These are phyloP conservation scores for Rhineura floridana DNA, from an alignment of 2,113 vertebrate species.

Conservation along the genomic window DNA sequence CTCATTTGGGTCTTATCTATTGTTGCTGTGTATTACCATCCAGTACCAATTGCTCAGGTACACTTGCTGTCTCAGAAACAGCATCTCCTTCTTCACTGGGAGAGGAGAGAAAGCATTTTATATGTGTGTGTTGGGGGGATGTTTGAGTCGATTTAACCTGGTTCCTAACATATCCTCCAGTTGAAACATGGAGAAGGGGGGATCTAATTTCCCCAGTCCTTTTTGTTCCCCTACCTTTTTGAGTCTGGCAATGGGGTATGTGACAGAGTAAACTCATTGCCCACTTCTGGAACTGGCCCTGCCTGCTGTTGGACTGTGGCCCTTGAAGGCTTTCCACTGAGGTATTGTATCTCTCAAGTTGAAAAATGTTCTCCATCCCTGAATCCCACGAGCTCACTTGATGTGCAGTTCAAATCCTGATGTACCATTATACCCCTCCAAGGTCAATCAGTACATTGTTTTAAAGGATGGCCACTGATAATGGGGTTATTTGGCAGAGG, in stretches of 20 bases:
- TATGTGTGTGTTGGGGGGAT: neutral
- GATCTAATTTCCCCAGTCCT: neutral
- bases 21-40: neutral
- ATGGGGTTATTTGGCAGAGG: neutral
- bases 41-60: neutral
- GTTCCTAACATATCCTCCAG: neutral
- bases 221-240: neutral
- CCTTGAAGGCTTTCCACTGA: too few species aligned
- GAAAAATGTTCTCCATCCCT: too few species aligned
- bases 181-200: neutral
- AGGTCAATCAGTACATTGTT: neutral
- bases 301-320: too few species aligned
- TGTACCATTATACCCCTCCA: neutral
- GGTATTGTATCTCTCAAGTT: too few species aligned
- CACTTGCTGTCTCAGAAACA: neutral
- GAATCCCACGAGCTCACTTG: neutral
- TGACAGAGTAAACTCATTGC: too few species aligned
- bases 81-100: neutral
- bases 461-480: neutral
- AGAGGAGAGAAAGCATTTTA: neutral
- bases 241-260: neutral
- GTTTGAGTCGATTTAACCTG: neutral
- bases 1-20: neutral
- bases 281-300: too few species aligned
- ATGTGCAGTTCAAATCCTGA: neutral